These are phyloP conservation scores for Mya arenaria DNA, from an alignment of 1,140 invertebrate species.

Conservation along the genomic window DNA sequence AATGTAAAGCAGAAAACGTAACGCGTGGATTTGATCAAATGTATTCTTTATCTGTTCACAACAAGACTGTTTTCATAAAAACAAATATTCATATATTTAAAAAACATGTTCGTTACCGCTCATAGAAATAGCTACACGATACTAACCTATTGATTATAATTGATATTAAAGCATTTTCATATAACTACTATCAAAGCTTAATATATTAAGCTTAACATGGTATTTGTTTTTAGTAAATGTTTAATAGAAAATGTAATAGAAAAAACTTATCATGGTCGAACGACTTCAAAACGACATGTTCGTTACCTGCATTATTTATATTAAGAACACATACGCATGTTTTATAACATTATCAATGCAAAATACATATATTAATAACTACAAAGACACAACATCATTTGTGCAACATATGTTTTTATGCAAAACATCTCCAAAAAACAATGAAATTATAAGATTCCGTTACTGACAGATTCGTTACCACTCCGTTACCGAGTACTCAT, in stretches of 20 bases:
- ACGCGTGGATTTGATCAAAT: not conserved
- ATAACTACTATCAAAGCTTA: not conserved
- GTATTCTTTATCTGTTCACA: not conserved
- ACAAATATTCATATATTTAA: not conserved
- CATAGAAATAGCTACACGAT: not conserved
- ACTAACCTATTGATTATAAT: not conserved
- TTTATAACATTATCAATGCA: not conserved
- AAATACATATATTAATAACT: not conserved
- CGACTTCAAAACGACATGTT: not conserved
- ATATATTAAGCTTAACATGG: not conserved
- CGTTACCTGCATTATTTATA: not conserved
- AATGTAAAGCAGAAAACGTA: not conserved
- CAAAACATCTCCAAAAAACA: not conserved
- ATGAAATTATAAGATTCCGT: not conserved
- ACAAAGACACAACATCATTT: not conserved
- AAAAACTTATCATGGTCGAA: too few species aligned
- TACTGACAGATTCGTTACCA: constrained; percentile 7
- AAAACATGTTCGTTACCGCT: constrained; percentile 8
- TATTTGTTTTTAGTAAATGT: not conserved
- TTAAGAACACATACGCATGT: not conserved
- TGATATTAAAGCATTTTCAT: not conserved
- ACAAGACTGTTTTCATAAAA: not conserved
- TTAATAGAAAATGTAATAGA: not conserved
- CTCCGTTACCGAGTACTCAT: too few species aligned
- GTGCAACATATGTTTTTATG: not conserved